Evolutionary conservation across 2,113 vertebrate genomes (phyloP).

Genomic region (Neotoma lepida): DNA sequence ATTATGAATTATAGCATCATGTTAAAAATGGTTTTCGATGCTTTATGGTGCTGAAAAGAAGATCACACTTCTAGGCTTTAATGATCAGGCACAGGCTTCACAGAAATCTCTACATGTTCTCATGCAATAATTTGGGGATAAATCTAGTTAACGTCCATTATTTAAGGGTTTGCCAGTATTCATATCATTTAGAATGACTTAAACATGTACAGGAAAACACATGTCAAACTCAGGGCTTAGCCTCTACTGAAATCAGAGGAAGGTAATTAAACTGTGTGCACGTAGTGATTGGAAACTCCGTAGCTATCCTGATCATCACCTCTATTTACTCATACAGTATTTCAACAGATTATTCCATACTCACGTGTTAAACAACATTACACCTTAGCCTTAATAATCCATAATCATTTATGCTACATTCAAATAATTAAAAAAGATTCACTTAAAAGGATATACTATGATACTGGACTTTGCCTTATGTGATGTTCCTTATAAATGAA

Average conservation of each 20-base stretch:
- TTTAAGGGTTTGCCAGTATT: background rate
- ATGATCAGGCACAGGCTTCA: slow-evolving; percentile 10
- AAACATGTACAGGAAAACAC: background rate
- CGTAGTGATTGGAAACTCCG: background rate
- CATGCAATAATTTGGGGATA: slow-evolving; percentile 23
- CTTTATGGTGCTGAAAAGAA: background rate
- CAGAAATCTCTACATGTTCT: slow-evolving; percentile 26
- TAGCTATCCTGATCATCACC: background rate
- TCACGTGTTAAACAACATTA: background rate
- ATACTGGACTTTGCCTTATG: background rate
- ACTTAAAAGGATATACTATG: background rate
- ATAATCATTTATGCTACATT: background rate
- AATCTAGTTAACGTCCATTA: slow-evolving; percentile 12
- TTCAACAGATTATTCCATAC: background rate
- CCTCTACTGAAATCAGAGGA: background rate
- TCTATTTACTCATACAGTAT: background rate
- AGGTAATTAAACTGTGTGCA: no score
- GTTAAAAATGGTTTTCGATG: slow-evolving; percentile 52
- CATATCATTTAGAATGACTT: background rate
- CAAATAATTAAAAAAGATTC: background rate
- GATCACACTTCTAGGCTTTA: slow-evolving; percentile 17
- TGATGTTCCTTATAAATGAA: background rate
- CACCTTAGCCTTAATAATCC: background rate
- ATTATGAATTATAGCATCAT: slow-evolving; percentile 32
- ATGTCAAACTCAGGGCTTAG: background rate